A percentile compares a stretch with the other conserved stretches of the same genome.
Conservation (phyloP, 2,797 vertebrate genomes). For the Urophycis tenuis region DNA sequence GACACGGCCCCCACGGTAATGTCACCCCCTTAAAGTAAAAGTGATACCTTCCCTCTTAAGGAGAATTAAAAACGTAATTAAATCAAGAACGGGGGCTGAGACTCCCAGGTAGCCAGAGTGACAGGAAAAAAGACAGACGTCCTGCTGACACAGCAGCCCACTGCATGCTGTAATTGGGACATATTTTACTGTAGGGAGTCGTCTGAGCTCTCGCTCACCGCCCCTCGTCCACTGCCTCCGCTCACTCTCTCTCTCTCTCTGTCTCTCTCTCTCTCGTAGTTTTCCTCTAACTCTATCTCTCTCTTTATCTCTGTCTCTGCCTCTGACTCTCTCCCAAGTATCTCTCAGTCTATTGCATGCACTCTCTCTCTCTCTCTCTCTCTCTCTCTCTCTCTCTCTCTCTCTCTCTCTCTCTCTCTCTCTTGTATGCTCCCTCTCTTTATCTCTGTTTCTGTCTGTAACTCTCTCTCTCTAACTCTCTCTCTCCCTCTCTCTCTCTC, state of each 20-base stretch:
- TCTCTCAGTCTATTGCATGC: slow-evolving; percentile 28
- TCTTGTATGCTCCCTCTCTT: slow-evolving; percentile 23
- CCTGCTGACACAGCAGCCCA: slow-evolving; percentile 66
- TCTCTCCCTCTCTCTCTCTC: slow-evolving; percentile 31
- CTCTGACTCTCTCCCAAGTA: slow-evolving; percentile 9
- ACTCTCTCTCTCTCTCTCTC: slow-evolving; percentile 15
- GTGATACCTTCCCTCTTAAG: slow-evolving; percentile 47
- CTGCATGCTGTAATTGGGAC: slow-evolving; percentile 63
- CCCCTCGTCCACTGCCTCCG: not conserved
- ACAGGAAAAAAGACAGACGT: slow-evolving; percentile 60
- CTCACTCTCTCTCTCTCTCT: not conserved
- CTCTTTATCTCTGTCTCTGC: slow-evolving; percentile 34
- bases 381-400: slow-evolving; percentile 34
- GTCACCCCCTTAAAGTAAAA: slow-evolving; percentile 53
- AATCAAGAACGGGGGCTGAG: slow-evolving; percentile 61
- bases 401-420: slow-evolving; percentile 17
- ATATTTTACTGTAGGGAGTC: slow-evolving; percentile 59
- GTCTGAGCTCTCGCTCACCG: slow-evolving; percentile 32
- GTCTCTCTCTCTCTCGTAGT: not conserved
- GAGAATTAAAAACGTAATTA: slow-evolving; percentile 57
- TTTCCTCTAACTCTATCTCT: slow-evolving; percentile 2
- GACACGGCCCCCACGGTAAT: slow-evolving; percentile 45
- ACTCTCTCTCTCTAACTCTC: slow-evolving; percentile 20
- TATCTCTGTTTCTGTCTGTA: slow-evolving; percentile 28
- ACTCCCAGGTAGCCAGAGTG: slow-evolving; percentile 57